Evolutionary conservation across 2,888 invertebrate genomes (phyloP).

Genomic region (Cataglyphis rosenhaueri): DNA sequence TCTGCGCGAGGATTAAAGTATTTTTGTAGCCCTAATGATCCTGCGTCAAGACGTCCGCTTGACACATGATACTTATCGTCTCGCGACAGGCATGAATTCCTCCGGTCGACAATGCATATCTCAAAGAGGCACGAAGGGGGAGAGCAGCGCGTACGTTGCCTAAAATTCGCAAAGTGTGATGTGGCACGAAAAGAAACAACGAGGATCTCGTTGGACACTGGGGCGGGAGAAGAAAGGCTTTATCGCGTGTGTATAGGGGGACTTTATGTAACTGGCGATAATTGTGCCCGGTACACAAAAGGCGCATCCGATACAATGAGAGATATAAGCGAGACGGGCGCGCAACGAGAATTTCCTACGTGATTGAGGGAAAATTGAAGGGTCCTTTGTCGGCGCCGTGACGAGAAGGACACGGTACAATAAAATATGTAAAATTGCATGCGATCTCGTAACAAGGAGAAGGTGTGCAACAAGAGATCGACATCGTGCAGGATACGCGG

Average conservation of each 20-base stretch:
- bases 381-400: conserved; percentile 52
- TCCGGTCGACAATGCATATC: conserved; percentile 27
- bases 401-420: conserved; percentile 46
- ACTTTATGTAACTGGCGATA: conserved; percentile 38
- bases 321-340: conserved; percentile 35
- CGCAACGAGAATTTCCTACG: conserved; percentile 43
- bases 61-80: conserved; percentile 51
- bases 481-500: conserved; percentile 21
- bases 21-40: conserved; percentile 46
- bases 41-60: conserved; percentile 37
- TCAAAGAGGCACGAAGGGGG: conserved; percentile 2
- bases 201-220: conserved; percentile 59
- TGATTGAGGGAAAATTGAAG: conserved; percentile 55
- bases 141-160: conserved; percentile 24
- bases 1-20: conserved; percentile 45
- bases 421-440: conserved; percentile 31
- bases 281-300: conserved; percentile 42
- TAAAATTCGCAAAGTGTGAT: conserved; percentile 52
- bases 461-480: conserved; percentile 50
- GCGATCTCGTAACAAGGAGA: conserved; percentile 53
- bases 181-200: conserved; percentile 56
- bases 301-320: conserved; percentile 37
- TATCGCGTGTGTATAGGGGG: conserved; percentile 37
- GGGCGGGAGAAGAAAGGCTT: conserved; percentile 44
- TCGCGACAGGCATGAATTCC: conserved; percentile 45